Evolutionary conservation across 2,888 invertebrate species (phyloP), one percentile per base, ranked within the genome.

Genomic region (Mimumesa dahlbomi): DNA sequence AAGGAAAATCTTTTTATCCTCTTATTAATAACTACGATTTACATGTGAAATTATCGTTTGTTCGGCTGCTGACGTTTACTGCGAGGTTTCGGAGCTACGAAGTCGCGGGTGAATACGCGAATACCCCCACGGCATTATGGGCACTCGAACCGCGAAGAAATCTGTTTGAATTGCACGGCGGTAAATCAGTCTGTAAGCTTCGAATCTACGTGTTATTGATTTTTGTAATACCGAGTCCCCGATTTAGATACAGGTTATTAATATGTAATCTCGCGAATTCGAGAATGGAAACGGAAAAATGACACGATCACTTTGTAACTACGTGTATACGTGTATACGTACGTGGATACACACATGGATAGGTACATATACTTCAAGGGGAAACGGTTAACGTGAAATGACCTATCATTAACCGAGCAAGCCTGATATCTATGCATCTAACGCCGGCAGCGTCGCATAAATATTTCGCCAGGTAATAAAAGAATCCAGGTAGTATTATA

Each of bases 1-100:
- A 56, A 67, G 25, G n/a, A n/a, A n/a, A 57, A 61, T 43, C 14
- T 19, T 36, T 9, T 14, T 45, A 36, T n/a, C 34, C n/a, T 22
- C 50, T 40, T 52, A 59, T 73, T 64, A 64, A 73, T 61, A 73
- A 43, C 59, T 19, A 57, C 45, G 48, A 73, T 74, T 73, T 68
- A 61, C 43, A 13, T 21, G 14, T 16, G 36, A 49, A 45, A 53
- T 69, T 73, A 72, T 59, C 52, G 56, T 56, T 46, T 14, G 46
- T 43, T 49, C 34, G 25, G 52, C 40, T 34, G 42, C 54, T 16
- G 43, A 58, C 59, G n/a, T 56, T 58, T 52, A 16, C 38, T 36
- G 49, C 45, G 29, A n/a, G 18, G 36, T 29, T 21, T 42, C 6
- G 50, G 36, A 48, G 19, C 42, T 14, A 46, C 52, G 22, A 49